phyloP scores from a whole-genome alignment of 2,888 invertebrate genomes.

The Nebria brevicollis region DNA sequence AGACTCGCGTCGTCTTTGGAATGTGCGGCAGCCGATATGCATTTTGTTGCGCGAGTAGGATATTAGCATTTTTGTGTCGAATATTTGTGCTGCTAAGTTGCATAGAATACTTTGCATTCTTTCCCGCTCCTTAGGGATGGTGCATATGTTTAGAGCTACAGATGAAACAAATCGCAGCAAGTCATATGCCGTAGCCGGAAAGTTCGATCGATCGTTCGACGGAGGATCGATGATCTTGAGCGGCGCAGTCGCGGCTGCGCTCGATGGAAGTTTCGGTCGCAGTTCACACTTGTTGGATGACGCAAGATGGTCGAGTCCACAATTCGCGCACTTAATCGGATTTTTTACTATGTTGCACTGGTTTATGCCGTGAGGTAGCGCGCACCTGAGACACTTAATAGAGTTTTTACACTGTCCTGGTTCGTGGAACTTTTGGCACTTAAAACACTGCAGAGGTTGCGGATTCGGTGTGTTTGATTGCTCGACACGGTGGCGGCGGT shows the following conservation, averaged over 20 bases:
- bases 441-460: constrained; percentile 3
- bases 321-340: background rate
- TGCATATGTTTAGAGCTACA: background rate
- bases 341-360: background rate
- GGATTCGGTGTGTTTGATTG: constrained; percentile 6
- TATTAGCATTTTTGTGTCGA: background rate
- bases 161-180: background rate
- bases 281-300: background rate
- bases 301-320: background rate
- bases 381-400: background rate
- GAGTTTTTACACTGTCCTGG: background rate
- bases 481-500: background rate
- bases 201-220: background rate
- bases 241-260: background rate
- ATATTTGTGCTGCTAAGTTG: background rate
- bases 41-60: background rate
- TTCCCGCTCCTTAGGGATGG: background rate
- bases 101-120: constrained; percentile 6
- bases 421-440: constrained; percentile 12
- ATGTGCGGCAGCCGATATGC: background rate
- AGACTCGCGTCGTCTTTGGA: background rate
- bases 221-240: background rate
- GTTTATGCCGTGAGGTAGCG: background rate
- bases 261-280: background rate
- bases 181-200: background rate